Base-by-base conservation (phyloP, 1,140 invertebrate species). In the Drosophila murphyi region DNA sequence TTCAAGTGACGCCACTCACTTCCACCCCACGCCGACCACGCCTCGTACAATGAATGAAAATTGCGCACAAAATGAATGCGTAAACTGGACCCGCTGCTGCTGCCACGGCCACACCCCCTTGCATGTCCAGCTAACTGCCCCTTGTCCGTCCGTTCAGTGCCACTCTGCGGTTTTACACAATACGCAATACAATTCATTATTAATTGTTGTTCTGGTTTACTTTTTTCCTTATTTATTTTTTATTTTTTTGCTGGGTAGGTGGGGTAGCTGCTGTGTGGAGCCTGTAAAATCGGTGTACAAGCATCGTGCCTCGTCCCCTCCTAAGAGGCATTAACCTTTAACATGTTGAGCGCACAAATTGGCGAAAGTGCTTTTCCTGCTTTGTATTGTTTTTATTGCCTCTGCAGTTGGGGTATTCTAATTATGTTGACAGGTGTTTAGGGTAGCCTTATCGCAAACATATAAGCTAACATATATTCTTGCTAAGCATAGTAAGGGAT, bases 151-250 rank as follows among this genome's bases (percentile, higher is more conserved):
- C 37, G 0, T 20, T 20, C 20, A 20, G 20, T 20, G n/a, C 35
- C 59, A 64, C 68, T 80, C 47, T 70, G 80, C 59, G 85, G 85
- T 81, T 89, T 81, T 72, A 74, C 85, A 85, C 85, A 89, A 89
- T 86, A 86, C 82, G 81, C 82, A 80, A 86, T 80, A 86, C 82
- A 86, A 86, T 89, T 89, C 85, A 89, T 89, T 89, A 89, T 89
- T 89, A 89, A 89, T 89, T 89, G 81, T 81, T 83, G 85, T 85
- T 73, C 74, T 80, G 80, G 74, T 89, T 85, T 80, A 75, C 73
- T 71, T 72, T 67, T 59, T 63, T 60, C 34, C 64, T 64, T 64
- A 32, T 47, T 73, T 68, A 8, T 43, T 45, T 47, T 56, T 29
- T 29, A 54, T 45, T 31, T 41, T 60, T 41, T 29, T 47, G 37